A percentile compares a stretch with the other conserved stretches of the same genome.
These are phyloP conservation scores for Adelosebastes latens DNA, from an alignment of 2,797 vertebrate species.

Conservation along the genomic window DNA sequence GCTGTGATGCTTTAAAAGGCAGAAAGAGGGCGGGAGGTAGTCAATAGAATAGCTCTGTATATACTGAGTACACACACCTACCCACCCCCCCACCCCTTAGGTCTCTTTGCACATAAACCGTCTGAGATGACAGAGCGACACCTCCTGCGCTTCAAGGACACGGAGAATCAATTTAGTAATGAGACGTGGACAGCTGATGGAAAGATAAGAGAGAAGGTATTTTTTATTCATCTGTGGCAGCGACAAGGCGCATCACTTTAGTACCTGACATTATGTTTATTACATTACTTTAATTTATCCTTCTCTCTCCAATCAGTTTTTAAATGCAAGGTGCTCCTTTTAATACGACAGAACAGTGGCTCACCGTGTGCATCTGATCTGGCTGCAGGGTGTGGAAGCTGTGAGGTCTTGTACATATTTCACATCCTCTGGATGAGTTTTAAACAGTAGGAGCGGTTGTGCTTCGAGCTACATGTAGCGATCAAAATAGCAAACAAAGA, in stretches of 20 bases:
- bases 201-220: conserved; percentile 29
- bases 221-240: conserved; percentile 29
- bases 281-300: background rate
- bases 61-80: no score
- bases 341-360: background rate
- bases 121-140: conserved; percentile 46
- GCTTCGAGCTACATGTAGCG: background rate
- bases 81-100: background rate
- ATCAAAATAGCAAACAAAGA: conserved; percentile 22
- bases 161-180: conserved; percentile 61
- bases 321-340: conserved; percentile 11
- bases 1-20: conserved; percentile 35
- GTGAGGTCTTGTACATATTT: conserved; percentile 1
- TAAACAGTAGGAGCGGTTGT: conserved; percentile 1
- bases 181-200: conserved; percentile 45
- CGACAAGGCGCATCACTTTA: conserved; percentile 15
- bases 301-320: background rate
- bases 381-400: background rate
- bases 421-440: conserved; percentile 2
- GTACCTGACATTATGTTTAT: conserved; percentile 34
- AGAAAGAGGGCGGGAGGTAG: background rate
- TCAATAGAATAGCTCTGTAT: conserved; percentile 32
- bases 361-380: background rate
- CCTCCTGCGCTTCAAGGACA: conserved; percentile 54
- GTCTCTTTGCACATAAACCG: conserved; percentile 40